Evolutionary conservation across 2,113 vertebrate genomes (phyloP), one percentile per base, ranked within the genome.

Genomic region (Mustelus asterias): DNA sequence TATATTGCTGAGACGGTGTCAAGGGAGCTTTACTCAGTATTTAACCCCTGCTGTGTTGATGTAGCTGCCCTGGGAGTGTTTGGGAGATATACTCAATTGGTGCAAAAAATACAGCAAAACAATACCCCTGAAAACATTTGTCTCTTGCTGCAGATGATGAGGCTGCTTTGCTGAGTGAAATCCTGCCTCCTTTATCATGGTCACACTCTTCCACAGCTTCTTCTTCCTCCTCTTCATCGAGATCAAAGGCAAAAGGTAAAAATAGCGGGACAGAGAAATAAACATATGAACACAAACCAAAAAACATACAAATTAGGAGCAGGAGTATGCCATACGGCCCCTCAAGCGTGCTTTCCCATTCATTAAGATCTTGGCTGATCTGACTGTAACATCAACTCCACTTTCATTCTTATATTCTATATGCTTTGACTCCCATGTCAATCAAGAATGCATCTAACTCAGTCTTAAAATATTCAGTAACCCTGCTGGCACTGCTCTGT

Each of bases 141-240:
- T 18, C 26, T 22, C 86, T 95, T 96, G n/a, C 76, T 96, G 70
- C 78, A 97, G 97, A 97, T 65, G 83, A 97, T 96, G 96, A 97
- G 96, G 85, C 95, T 33, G 95, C 65, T 18, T 29, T 97, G 95
- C 70, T 95, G 26, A 92, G 54, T 70, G 95, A 96, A 33, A 95
- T 96, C 70, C 96, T 96, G 70, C 70, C 80, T 14, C 96, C 96
- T 22, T 96, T n/a, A 58, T 90, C 65, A 65, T 76, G 72, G 80
- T 95, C 80, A 0, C n/a, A 63, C 3, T 86, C 88, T n/a, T 69
- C 96, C 18, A 16, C 70, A 22, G 44, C n/a, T 24, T 85, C 72
- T 0, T 11, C 95, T 20, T 72, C 22, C 69, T 37, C 92, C 67
- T 78, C 95, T 29, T 58, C 96, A 58, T 96, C 96, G 60, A 97